Evolutionary conservation across 2,797 vertebrate species (phyloP), one percentile per base, ranked within the genome.

Genomic region (Phalanger gymnotis): DNA sequence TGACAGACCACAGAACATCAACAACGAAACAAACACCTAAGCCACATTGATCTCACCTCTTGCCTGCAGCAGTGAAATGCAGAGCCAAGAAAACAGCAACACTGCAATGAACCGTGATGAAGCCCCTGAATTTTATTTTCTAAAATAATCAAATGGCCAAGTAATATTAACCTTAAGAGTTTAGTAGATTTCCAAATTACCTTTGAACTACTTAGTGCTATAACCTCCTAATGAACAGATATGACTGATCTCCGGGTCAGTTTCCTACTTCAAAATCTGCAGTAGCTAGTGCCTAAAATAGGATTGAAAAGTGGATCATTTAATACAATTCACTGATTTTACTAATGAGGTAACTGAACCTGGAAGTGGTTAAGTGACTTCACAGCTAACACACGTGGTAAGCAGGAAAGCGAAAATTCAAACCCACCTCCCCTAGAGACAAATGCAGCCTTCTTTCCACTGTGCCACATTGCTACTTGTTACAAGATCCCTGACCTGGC

Each of bases 31-130:
- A 96, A 96, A 97, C 91, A 96, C 95, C 53, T 92, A 93, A 96
- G 96, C 93, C 92, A 98, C 95, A 97, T 93, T 97, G 96, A 97
- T 97, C 97, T 94, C 94, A 27, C 87, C 97, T 96, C 93, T 97
- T 97, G 94, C 96, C 97, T 97, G 92, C 90, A 98, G 97, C 96
- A 96, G 92, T 61, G 93, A 94, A 94, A 96, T 93, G 57, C 34
- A 0, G 19, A 81, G 87, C 91, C 90, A n/a, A 93, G 90, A 98
- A 94, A 94, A 87, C 95, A 95, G 93, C 91, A 97, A 93, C 9
- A 0, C 54, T 56, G 53, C 56, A 90, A n/a, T 89, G 95, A 96
- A 97, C 97, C 89, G 96, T 30, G 95, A 55, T 25, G 90, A 98
- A 97, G 93, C 54, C 96, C 95, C 12, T 90, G 28, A n/a, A 56